Percentiles rank a stretch among this genome's conserved stretches.
These are phyloP conservation scores for Dasysyrphus albostriatus DNA, from an alignment of 2,888 invertebrate species.

Conservation along the genomic window DNA sequence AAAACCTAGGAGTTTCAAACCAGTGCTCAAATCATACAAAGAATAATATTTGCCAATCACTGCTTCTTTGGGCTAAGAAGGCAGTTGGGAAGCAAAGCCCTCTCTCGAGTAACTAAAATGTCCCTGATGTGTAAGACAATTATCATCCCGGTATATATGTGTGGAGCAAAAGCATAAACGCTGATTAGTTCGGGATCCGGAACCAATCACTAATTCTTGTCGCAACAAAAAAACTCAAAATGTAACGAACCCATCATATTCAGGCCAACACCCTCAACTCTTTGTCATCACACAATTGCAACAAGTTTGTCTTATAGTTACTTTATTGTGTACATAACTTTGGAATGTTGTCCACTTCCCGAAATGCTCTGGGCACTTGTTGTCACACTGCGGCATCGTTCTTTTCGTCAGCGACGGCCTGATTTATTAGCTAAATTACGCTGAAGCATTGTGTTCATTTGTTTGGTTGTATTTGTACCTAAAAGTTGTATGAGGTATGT, in stretches of 20 bases:
- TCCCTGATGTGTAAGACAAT: no score
- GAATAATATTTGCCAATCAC: no score
- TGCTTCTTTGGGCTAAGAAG: no score
- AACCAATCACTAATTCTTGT: not conserved
- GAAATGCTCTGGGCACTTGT: conserved; percentile 73
- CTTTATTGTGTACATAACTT: conserved; percentile 33
- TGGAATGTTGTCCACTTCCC: conserved; percentile 72
- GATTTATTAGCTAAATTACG: conserved; percentile 74
- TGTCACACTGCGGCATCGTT: conserved; percentile 70
- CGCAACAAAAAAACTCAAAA: not conserved
- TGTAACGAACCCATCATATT: not conserved
- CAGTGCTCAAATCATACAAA: no score
- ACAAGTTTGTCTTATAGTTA: conserved; percentile 29
- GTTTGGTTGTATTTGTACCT: not conserved
- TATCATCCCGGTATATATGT: no score
- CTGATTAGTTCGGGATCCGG: no score
- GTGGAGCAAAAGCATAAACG: no score
- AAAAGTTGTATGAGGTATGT: not conserved
- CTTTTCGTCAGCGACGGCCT: conserved; percentile 71
- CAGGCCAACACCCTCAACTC: conserved; percentile 45
- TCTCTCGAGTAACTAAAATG: no score
- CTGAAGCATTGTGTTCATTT: conserved; percentile 60
- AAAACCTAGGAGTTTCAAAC: no score
- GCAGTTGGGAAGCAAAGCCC: no score
- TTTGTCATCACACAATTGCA: conserved; percentile 49